These are phyloP conservation scores for Calephelis perditalis DNA, from an alignment of 2,888 invertebrate genomes.

Conservation along the genomic window DNA sequence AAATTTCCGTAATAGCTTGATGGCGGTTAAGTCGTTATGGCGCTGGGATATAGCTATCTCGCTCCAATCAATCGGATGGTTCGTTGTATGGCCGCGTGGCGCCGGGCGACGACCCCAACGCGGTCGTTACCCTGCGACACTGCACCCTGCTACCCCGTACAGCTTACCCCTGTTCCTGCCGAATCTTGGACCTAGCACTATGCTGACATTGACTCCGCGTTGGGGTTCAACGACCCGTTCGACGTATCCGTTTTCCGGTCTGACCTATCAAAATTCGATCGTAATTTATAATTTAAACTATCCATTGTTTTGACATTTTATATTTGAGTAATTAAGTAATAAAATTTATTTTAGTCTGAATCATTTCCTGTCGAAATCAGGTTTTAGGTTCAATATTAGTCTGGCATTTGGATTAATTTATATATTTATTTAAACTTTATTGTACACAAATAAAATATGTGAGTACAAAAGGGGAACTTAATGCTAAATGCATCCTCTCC, in stretches of 20 bases:
- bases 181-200: conserved; percentile 62
- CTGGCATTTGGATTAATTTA: no score
- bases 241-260: conserved; percentile 62
- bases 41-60: conserved; percentile 53
- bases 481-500: no score
- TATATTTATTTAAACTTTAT: no score
- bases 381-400: no score
- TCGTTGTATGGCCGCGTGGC: conserved; percentile 70
- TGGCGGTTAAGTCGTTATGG: conserved; percentile 68
- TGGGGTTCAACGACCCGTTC: conserved; percentile 57
- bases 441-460: no score
- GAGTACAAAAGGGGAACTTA: no score
- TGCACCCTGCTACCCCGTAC: conserved; percentile 74
- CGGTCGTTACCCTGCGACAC: conserved; percentile 71
- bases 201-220: conserved; percentile 71
- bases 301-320: conserved; percentile 10
- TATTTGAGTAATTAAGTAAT: no score
- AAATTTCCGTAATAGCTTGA: conserved; percentile 47
- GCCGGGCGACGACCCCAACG: conserved; percentile 68
- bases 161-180: conserved; percentile 66
- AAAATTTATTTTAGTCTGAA: no score
- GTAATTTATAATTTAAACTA: conserved; percentile 11
- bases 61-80: conserved; percentile 73
- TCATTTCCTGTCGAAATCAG: no score
- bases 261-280: conserved; percentile 37